These are phyloP conservation scores for Drosophila yooni DNA, from an alignment of 2,888 invertebrate species.

Conservation along the genomic window DNA sequence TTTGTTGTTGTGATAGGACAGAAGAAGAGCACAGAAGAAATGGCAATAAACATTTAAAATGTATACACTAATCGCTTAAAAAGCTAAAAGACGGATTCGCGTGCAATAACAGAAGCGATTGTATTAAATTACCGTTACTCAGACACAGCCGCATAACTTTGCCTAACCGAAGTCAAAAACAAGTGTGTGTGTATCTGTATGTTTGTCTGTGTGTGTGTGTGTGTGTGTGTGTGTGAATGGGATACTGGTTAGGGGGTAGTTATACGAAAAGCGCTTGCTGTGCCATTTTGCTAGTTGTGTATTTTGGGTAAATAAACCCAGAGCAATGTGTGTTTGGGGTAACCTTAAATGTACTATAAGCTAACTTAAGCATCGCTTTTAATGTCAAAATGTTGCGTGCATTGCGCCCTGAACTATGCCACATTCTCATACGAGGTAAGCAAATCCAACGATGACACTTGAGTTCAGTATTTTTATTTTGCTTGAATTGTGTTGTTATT, in stretches of 20 bases:
- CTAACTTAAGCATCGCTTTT: conserved; percentile 58
- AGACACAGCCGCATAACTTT: conserved; percentile 43
- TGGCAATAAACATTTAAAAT: conserved; percentile 46
- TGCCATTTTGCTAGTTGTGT: conserved; percentile 33
- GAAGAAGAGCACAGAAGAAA: conserved; percentile 19
- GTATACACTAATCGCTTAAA: conserved; percentile 62
- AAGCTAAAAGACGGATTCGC: conserved; percentile 74
- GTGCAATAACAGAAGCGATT: conserved; percentile 65
- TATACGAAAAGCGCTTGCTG: conserved; percentile 18
- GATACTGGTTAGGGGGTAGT: background rate
- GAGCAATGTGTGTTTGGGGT: conserved; percentile 28
- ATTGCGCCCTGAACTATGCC: conserved; percentile 65
- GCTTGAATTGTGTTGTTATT: conserved; percentile 14
- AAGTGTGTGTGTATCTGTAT: conserved; percentile 1
- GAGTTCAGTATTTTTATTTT: conserved; percentile 22
- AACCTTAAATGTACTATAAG: conserved; percentile 46
- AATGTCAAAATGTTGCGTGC: conserved; percentile 61
- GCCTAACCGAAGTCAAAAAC: conserved; percentile 25
- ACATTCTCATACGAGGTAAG: conserved; percentile 34
- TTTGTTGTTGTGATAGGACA: conserved; percentile 35
- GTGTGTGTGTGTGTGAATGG: background rate
- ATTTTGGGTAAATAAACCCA: conserved; percentile 23
- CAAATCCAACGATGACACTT: conserved; percentile 45
- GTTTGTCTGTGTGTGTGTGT: conserved; percentile 5
- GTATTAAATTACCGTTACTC: conserved; percentile 44